phyloP scores from a whole-genome alignment of 1,140 invertebrate genomes.

The Lamellibrachia luymesi region DNA sequence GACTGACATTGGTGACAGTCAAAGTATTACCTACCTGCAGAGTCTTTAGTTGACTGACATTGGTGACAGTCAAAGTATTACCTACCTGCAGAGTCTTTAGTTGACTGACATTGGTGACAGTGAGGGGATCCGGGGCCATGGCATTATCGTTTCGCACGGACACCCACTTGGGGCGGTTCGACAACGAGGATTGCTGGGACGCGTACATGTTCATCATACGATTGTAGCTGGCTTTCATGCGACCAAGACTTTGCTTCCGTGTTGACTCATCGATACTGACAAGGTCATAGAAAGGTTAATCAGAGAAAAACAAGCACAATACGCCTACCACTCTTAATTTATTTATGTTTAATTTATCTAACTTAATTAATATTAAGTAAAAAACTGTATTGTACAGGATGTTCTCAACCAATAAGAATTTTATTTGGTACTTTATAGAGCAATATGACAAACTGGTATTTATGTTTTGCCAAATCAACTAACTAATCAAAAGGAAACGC shows the following conservation, averaged over 20 bases:
- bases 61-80: neutral
- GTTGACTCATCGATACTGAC: neutral
- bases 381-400: neutral
- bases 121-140: neutral
- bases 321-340: neutral
- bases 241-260: neutral
- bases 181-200: neutral
- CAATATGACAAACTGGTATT: neutral
- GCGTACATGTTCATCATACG: conserved; percentile 13
- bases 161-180: conserved; percentile 15
- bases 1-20: conserved; percentile 7
- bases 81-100: neutral
- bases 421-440: neutral
- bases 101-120: conserved; percentile 16
- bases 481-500: neutral
- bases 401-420: neutral
- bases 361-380: neutral
- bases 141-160: neutral
- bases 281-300: neutral
- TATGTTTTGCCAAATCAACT: neutral
- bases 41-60: neutral
- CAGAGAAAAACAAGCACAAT: neutral
- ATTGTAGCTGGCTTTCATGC: neutral
- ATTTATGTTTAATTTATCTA: no score
- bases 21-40: neutral